A percentile compares a stretch with the other conserved stretches of the same genome.
These are phyloP conservation scores for Luperina testacea DNA, from an alignment of 2,888 invertebrate genomes.

Conservation along the genomic window DNA sequence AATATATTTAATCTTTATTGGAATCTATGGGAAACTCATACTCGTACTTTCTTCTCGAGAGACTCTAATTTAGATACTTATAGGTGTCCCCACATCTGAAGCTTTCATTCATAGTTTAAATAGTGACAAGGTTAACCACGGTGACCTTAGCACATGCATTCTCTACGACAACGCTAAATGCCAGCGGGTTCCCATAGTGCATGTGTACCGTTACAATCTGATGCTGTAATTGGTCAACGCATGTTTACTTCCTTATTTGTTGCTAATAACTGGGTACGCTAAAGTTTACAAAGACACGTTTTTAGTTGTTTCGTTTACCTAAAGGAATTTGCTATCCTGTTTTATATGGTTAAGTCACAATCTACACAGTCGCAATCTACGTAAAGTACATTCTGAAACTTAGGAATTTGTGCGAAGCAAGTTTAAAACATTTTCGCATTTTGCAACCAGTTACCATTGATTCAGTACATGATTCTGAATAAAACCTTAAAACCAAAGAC, in stretches of 20 bases:
- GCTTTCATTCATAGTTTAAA: slow-evolving; percentile 21
- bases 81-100: not conserved
- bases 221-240: slow-evolving; percentile 53
- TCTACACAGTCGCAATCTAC: too few species aligned
- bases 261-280: not conserved
- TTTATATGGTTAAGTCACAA: not conserved
- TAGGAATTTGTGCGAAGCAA: not conserved
- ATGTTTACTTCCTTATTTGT: slow-evolving; percentile 53
- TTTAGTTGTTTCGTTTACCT: not conserved
- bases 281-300: not conserved
- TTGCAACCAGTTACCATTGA: not conserved
- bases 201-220: slow-evolving; percentile 37
- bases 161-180: slow-evolving; percentile 54
- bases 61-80: not conserved
- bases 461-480: not conserved
- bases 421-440: not conserved
- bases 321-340: not conserved
- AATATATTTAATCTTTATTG: not conserved
- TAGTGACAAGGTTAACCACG: not conserved
- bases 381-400: not conserved
- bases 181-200: slow-evolving; percentile 59
- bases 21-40: not conserved
- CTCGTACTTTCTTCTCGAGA: not conserved
- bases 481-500: not conserved
- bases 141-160: slow-evolving; percentile 49